Percentiles rank a stretch among this genome's conserved stretches.
phyloP scores from a whole-genome alignment of 2,113 vertebrate genomes.

The Cichladusa arquata region DNA sequence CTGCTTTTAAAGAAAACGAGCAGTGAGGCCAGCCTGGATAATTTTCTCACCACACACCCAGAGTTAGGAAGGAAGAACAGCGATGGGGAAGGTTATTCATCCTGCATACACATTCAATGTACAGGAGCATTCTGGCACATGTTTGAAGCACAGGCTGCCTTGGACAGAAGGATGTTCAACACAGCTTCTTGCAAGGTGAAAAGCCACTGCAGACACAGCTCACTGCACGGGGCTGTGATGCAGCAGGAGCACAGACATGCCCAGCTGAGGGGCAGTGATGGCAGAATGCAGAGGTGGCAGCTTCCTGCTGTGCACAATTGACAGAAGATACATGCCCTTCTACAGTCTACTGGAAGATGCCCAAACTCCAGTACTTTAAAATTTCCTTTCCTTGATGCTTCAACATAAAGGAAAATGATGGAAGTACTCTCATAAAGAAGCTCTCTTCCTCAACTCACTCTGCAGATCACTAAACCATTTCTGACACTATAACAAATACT shows the following conservation, averaged over 20 bases:
- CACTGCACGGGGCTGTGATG: neutral
- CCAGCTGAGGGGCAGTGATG: neutral
- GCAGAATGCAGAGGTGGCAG: neutral
- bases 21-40: neutral
- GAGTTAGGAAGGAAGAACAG: neutral
- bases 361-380: neutral
- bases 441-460: neutral
- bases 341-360: neutral
- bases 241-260: neutral
- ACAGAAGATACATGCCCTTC: neutral
- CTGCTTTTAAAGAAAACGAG: neutral
- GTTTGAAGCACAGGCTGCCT: neutral
- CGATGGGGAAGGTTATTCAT: rapidly evolving
- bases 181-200: neutral
- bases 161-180: neutral
- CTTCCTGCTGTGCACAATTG: neutral
- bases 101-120: neutral
- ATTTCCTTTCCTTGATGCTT: neutral
- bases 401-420: neutral
- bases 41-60: neutral
- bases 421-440: neutral
- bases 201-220: neutral
- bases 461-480: neutral
- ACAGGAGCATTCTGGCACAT: neutral
- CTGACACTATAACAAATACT: neutral